Evolutionary conservation across 2,888 invertebrate genomes (phyloP).

Genomic region (Boloria euphrosyne): DNA sequence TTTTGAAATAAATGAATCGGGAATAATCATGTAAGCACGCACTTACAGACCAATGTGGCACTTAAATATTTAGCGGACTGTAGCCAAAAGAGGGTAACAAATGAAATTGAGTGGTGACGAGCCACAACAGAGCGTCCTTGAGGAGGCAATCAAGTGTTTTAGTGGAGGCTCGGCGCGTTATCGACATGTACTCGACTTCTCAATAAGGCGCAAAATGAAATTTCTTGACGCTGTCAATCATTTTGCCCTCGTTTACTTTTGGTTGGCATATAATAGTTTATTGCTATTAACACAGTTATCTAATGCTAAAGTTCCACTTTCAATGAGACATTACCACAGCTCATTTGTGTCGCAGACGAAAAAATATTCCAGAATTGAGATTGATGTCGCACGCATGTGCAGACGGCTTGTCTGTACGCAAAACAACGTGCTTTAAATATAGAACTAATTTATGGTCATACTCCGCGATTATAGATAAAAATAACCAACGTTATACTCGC

Average conservation of each 20-base stretch:
- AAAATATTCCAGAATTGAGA: constrained; percentile 82
- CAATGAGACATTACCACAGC: constrained; percentile 28
- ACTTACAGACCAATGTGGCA: constrained; percentile 29
- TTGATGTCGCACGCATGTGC: constrained; percentile 81
- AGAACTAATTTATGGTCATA: constrained; percentile 81
- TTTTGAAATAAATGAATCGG: constrained; percentile 1
- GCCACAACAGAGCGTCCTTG: constrained; percentile 64
- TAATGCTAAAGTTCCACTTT: constrained; percentile 10
- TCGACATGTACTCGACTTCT: constrained; percentile 72
- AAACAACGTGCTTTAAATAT: constrained; percentile 79
- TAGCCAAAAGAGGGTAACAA: constrained; percentile 54
- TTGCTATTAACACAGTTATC: background rate
- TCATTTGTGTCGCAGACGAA: constrained; percentile 59
- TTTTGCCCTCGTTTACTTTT: constrained; percentile 65
- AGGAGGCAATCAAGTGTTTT: constrained; percentile 57
- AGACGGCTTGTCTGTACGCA: constrained; percentile 79
- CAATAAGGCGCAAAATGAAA: constrained; percentile 81
- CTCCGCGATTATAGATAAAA: constrained; percentile 79
- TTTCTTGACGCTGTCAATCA: constrained; percentile 79
- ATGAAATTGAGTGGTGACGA: constrained; percentile 70
- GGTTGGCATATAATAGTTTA: background rate
- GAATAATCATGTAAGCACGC: constrained; percentile 5
- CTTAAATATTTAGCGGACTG: constrained; percentile 57
- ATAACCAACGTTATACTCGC: constrained; percentile 69
- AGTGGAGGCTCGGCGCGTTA: constrained; percentile 62